These are phyloP conservation scores for Scrobipalpa atriplicella DNA, from an alignment of 2,888 invertebrate genomes.

Conservation along the genomic window DNA sequence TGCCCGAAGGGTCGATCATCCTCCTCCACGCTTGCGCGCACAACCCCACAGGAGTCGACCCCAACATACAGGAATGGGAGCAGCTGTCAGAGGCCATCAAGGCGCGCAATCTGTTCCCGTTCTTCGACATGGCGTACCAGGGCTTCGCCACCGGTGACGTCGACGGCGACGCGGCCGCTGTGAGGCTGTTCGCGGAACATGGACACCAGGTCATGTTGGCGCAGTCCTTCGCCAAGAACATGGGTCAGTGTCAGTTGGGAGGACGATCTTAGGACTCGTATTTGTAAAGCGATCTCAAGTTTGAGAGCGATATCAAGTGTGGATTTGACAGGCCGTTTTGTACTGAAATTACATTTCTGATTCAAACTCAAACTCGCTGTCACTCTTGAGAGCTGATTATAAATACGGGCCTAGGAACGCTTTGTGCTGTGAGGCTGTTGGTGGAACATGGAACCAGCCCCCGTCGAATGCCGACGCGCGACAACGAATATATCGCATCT, in stretches of 20 bases:
- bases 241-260: conserved; percentile 85
- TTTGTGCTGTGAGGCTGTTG: too few species aligned
- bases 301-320: too few species aligned
- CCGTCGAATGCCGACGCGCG: too few species aligned
- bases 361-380: too few species aligned
- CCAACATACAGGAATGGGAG: conserved; percentile 93
- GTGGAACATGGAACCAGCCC: too few species aligned
- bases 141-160: conserved; percentile 96
- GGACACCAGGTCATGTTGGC: conserved; percentile 94
- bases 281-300: too few species aligned
- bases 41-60: conserved; percentile 98
- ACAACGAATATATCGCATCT: too few species aligned
- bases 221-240: conserved; percentile 99
- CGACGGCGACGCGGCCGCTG: conserved; percentile 93
- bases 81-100: conserved; percentile 92
- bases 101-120: conserved; percentile 91
- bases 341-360: too few species aligned
- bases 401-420: too few species aligned
- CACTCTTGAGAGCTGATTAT: too few species aligned
- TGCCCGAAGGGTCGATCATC: conserved; percentile 94
- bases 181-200: conserved; percentile 93
- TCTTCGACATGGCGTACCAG: conserved; percentile 99
- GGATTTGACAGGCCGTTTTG: too few species aligned
- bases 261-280: too few species aligned
- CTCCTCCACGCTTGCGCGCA: conserved; percentile 98